phyloP scores from a whole-genome alignment of 2,113 vertebrate genomes.

The Oceanites oceanicus region DNA sequence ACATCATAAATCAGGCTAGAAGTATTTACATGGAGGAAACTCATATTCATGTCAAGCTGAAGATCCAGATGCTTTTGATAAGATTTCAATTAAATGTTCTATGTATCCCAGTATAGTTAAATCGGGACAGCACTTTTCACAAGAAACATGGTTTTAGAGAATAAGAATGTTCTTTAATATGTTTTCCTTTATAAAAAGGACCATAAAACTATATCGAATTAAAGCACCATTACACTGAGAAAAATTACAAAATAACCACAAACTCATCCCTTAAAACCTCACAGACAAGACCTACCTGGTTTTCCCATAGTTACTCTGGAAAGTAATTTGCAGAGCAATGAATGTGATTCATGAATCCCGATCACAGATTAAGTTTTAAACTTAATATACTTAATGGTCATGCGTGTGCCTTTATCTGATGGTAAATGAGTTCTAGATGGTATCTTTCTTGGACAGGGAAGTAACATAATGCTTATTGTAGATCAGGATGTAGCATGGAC shows the following conservation, averaged over 20 bases:
- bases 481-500: fast-evolving
- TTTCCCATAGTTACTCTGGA: neutral
- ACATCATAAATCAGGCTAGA: neutral
- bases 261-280: neutral
- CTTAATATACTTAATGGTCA: fast-evolving
- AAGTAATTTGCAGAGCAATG: neutral
- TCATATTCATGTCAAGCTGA: neutral
- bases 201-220: neutral
- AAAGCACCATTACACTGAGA: neutral
- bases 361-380: neutral
- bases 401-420: fast-evolving
- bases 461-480: fast-evolving
- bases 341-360: too few relatives aligned
- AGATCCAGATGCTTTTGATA: neutral
- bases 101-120: neutral
- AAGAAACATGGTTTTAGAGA: neutral
- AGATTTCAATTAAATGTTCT: neutral
- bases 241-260: neutral
- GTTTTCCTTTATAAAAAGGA: neutral
- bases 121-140: neutral
- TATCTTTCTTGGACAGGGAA: neutral
- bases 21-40: neutral
- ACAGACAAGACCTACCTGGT: neutral
- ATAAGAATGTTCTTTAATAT: neutral
- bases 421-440: neutral